phyloP scores from a whole-genome alignment of 2,113 vertebrate species.

The Antigone vipio region DNA sequence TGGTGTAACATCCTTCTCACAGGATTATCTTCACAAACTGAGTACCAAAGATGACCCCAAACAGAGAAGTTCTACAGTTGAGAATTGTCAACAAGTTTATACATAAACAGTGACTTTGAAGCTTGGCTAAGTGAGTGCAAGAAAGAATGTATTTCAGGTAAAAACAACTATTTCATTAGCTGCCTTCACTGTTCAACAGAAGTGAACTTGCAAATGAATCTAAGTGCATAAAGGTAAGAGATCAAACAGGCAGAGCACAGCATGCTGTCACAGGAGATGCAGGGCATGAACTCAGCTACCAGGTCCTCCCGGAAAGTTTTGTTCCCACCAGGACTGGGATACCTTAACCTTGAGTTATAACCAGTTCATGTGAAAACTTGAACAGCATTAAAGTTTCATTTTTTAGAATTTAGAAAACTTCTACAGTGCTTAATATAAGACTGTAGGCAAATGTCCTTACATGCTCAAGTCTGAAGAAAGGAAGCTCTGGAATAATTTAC shows the following conservation, averaged over 20 bases:
- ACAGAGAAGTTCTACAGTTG: background rate
- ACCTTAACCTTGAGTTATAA: background rate
- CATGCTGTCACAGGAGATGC: background rate
- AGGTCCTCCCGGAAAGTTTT: background rate
- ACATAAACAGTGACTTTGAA: background rate
- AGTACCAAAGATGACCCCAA: background rate
- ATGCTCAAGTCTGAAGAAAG: background rate
- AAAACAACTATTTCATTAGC: background rate
- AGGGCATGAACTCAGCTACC: background rate
- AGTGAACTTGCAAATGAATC: background rate
- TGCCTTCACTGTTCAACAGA: background rate
- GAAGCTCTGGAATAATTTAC: background rate
- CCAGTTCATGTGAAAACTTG: background rate
- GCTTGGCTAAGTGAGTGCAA: too few relatives aligned
- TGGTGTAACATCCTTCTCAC: background rate
- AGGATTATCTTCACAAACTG: background rate
- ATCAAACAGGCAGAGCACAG: background rate
- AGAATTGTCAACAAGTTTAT: background rate
- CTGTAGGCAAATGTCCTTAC: background rate
- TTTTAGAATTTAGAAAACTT: background rate
- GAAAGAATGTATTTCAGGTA: too few relatives aligned
- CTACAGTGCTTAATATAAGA: background rate
- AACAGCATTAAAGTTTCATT: background rate
- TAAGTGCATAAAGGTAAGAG: background rate
- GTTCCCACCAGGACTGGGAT: background rate